Conservation (phyloP, 2,113 vertebrate genomes). For the Puma concolor region DNA sequence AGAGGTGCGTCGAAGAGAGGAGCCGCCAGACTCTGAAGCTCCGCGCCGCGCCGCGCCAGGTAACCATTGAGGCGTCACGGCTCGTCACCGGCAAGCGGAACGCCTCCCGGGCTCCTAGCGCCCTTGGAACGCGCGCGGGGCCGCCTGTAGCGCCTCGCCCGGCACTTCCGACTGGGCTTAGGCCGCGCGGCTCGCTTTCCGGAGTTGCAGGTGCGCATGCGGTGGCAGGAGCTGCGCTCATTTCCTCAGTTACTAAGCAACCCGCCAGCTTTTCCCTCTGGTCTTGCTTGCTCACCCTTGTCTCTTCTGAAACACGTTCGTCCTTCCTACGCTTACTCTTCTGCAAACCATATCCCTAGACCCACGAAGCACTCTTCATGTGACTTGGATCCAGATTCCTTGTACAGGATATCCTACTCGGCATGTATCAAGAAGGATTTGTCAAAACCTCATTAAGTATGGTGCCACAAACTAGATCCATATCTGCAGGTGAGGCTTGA, state of each 20-base stretch:
- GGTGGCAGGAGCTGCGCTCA: rapidly evolving
- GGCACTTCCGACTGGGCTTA: neutral
- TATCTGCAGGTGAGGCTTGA: neutral
- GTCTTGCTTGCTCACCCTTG: rapidly evolving
- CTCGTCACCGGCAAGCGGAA: neutral
- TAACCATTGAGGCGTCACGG: conserved; percentile 74
- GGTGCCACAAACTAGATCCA: neutral
- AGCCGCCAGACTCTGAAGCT: neutral
- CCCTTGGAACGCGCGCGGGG: rapidly evolving
- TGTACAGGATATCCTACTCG: neutral
- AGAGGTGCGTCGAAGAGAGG: neutral
- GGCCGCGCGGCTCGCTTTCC: neutral
- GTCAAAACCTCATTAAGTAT: neutral
- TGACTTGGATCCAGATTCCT: neutral
- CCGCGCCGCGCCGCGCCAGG: neutral
- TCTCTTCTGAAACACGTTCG: too few relatives aligned
- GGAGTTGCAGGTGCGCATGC: rapidly evolving
- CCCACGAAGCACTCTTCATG: neutral
- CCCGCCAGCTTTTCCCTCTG: rapidly evolving
- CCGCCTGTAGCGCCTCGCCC: rapidly evolving
- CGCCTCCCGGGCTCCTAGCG: rapidly evolving
- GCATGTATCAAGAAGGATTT: neutral
- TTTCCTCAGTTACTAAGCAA: rapidly evolving
- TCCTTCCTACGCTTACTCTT: neutral
- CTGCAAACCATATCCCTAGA: neutral